A percentile compares a stretch with the other conserved stretches of the same genome.
These are phyloP conservation scores for Platichthys flesus DNA, from an alignment of 2,113 vertebrate genomes.

Conservation along the genomic window DNA sequence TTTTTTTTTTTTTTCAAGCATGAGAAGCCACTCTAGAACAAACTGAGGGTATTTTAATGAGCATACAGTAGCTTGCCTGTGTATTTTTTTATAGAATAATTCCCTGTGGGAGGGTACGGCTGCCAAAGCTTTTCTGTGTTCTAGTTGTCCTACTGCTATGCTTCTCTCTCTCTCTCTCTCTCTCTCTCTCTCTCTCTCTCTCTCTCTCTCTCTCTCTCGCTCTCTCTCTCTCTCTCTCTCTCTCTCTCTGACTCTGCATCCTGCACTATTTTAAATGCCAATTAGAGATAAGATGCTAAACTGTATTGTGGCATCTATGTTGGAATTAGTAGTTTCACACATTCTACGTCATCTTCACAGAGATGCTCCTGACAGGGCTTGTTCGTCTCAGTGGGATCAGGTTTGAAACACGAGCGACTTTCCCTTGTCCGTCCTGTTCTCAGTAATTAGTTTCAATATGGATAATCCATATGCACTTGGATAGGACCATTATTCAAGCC, in stretches of 20 bases:
- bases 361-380: no score
- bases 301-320: conserved; percentile 25
- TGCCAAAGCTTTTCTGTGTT: conserved; percentile 67
- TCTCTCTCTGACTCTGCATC: conserved; percentile 18
- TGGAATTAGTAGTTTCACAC: conserved; percentile 1
- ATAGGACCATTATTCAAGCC: background rate
- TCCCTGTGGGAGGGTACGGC: conserved; percentile 59
- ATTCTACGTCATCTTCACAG: background rate
- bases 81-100: conserved; percentile 60
- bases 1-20: conserved; percentile 16
- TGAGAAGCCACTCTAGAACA: conserved; percentile 37
- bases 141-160: conserved; percentile 59
- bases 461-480: background rate
- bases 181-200: conserved; percentile 5
- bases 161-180: conserved; percentile 13
- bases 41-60: conserved; percentile 68
- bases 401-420: no score
- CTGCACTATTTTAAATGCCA: conserved; percentile 43
- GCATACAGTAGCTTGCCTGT: conserved; percentile 49
- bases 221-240: conserved; percentile 5
- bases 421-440: background rate
- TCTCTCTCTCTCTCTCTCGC: conserved; percentile 1
- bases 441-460: background rate
- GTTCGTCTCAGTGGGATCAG: no score
- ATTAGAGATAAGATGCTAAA: conserved; percentile 46